phyloP scores from a whole-genome alignment of 2,113 vertebrate genomes.

The Chionodraco myersi region DNA sequence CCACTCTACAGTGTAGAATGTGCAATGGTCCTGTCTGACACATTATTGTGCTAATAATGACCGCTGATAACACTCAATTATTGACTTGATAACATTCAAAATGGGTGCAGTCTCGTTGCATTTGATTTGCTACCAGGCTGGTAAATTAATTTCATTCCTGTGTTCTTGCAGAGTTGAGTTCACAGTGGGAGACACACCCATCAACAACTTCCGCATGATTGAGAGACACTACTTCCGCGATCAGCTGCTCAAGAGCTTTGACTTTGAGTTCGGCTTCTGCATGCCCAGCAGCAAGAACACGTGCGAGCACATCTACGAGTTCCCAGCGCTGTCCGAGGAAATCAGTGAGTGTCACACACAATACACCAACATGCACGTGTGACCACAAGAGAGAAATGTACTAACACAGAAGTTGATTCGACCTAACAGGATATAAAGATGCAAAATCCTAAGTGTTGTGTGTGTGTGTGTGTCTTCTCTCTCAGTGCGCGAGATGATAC shows the following conservation, averaged over 20 bases:
- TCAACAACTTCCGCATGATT: slow-evolving; percentile 99
- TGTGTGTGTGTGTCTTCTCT: slow-evolving; percentile 44
- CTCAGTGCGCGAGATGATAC: slow-evolving; percentile 96
- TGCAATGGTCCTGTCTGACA: too few species aligned
- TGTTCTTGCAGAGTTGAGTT: slow-evolving; percentile 92
- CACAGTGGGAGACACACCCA: slow-evolving; percentile 95
- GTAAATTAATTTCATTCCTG: neutral
- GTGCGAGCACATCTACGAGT: slow-evolving; percentile 98
- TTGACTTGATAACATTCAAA: too few species aligned
- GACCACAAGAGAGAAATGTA: slow-evolving; percentile 22
- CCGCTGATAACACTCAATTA: too few species aligned
- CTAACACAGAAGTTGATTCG: neutral
- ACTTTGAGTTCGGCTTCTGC: slow-evolving; percentile 99
- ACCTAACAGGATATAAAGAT: slow-evolving; percentile 5
- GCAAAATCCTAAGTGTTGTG: slow-evolving; percentile 3
- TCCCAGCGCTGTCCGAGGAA: slow-evolving; percentile 95
- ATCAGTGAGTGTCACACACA: slow-evolving; percentile 88
- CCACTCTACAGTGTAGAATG: too few species aligned
- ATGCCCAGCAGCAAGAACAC: slow-evolving; percentile 99
- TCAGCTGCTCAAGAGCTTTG: slow-evolving; percentile 96
- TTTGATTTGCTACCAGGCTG: neutral
- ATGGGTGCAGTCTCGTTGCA: neutral
- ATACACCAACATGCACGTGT: neutral
- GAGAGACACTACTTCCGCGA: slow-evolving; percentile 98
- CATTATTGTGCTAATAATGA: too few species aligned